Base-by-base conservation (phyloP, 2,888 invertebrate species). In the Orthosia incerta region DNA sequence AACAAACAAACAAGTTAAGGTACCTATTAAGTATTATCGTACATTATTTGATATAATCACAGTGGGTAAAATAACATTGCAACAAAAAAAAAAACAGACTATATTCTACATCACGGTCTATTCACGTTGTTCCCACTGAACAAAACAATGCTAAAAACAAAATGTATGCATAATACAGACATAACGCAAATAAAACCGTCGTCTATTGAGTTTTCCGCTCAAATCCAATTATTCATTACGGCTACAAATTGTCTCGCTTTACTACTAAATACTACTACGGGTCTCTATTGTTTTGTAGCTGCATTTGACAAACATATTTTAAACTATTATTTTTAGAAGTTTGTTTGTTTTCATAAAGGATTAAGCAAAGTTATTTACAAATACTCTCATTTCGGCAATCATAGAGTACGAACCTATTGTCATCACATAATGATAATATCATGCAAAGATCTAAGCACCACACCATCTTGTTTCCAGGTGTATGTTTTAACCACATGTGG, bases 141-240 rank as follows among this genome's bases (percentile, higher is more conserved):
- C 72, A 62, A 68, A 70, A 71, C 67, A 75, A 73, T 59, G 20
- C 55, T 67, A 76, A 59, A 70, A 73, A 71, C 62, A 65, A 72
- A 82, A 68, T 69, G 60, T 70, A 67, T 71, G 57, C 60, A 55
- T 71, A 74, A 60, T 64, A 79, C 73, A 71, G 60, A 75, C 69
- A 66, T 62, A 71, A 79, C 39, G 39, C 61, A 80, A 78, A 84
- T 85, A 82, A 74, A 90, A 87, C 87, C 86, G 76, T 78, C 50
- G 74, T 84, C 79, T 85, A 88, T 89, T 84, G 86, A 88, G 84
- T 90, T 90, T 84, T 74, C 71, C 74, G 65, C 78, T 80, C 76
- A 88, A 90, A 91, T 88, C 80, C 78, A 88, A 89, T 92, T 90
- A 89, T 89, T 90, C 89, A 91, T 91, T 90, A 89, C 78, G 62